Conservation (phyloP, 1,140 invertebrate genomes). For the Anthonomus grandis region DNA sequence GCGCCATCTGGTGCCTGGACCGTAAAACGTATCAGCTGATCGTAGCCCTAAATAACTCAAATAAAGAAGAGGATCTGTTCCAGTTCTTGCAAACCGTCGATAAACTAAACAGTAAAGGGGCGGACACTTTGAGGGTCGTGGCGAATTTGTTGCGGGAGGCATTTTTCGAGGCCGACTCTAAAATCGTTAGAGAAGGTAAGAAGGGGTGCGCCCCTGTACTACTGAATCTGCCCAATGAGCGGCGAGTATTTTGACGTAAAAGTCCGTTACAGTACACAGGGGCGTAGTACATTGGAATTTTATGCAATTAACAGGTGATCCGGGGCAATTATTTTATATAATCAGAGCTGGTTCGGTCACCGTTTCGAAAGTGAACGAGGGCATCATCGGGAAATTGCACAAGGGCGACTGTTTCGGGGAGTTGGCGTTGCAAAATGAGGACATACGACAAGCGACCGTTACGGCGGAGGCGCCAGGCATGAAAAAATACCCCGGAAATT, state of each 20-base stretch:
- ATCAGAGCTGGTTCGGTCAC: constrained; percentile 85
- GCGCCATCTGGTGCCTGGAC: constrained; percentile 84
- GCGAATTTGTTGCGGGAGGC: constrained; percentile 86
- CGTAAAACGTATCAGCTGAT: constrained; percentile 82
- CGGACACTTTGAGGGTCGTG: constrained; percentile 79
- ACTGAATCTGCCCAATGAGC: too few relatives aligned
- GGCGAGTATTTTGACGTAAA: too few relatives aligned
- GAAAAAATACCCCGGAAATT: too few relatives aligned
- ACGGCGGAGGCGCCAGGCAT: constrained; percentile 75
- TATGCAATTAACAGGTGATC: too few relatives aligned
- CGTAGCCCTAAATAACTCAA: constrained; percentile 78
- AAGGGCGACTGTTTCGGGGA: constrained; percentile 78
- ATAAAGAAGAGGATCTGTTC: constrained; percentile 77
- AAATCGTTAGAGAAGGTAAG: constrained; percentile 85
- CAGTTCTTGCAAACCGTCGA: constrained; percentile 81
- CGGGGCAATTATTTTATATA: constrained; percentile 94
- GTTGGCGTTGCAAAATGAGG: constrained; percentile 74
- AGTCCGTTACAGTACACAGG: too few relatives aligned
- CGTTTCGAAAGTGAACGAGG: constrained; percentile 63
- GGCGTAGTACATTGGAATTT: too few relatives aligned
- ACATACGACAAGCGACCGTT: constrained; percentile 81
- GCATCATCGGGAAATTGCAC: constrained; percentile 58
- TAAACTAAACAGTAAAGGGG: constrained; percentile 73
- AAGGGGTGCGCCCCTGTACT: too few relatives aligned
- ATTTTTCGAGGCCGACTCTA: constrained; percentile 78